A percentile compares a stretch with the other conserved stretches of the same genome.
These are phyloP conservation scores for Alethe diademata DNA, from an alignment of 2,113 vertebrate species.

Conservation along the genomic window DNA sequence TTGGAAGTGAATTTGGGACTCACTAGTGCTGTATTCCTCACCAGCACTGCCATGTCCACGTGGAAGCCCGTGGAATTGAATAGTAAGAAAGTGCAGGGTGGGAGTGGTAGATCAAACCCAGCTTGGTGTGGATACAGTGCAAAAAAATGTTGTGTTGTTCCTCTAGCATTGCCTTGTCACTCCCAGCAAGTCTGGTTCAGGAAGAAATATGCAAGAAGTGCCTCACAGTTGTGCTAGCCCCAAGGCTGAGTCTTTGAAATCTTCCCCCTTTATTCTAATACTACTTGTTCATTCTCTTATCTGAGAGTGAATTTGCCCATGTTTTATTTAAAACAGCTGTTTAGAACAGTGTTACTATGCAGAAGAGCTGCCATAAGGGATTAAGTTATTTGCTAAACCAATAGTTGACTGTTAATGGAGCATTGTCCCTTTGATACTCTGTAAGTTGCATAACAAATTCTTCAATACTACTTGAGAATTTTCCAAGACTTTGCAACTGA, in stretches of 20 bases:
- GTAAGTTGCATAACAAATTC: background rate
- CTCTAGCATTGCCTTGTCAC: background rate
- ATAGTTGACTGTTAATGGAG: background rate
- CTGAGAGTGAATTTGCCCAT: background rate
- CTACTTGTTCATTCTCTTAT: background rate
- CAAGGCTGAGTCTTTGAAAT: background rate
- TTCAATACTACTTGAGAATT: background rate
- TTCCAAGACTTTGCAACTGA: background rate
- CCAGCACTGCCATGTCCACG: accelerated
- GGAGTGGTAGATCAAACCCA: background rate
- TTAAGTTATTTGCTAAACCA: background rate
- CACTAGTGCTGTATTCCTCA: background rate
- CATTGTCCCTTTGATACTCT: background rate
- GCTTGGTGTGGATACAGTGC: background rate
- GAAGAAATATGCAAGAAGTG: background rate
- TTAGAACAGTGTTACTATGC: background rate
- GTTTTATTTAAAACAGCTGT: background rate
- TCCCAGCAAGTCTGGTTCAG: background rate
- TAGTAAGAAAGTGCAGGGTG: background rate
- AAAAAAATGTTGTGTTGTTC: background rate
- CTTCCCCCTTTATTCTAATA: background rate
- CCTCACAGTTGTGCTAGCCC: background rate
- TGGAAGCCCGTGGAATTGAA: background rate
- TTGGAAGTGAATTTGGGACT: background rate
- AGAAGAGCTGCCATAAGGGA: background rate